Evolutionary conservation across 2,113 vertebrate genomes (phyloP), one percentile per base, ranked within the genome.

Genomic region (Martes martes): DNA sequence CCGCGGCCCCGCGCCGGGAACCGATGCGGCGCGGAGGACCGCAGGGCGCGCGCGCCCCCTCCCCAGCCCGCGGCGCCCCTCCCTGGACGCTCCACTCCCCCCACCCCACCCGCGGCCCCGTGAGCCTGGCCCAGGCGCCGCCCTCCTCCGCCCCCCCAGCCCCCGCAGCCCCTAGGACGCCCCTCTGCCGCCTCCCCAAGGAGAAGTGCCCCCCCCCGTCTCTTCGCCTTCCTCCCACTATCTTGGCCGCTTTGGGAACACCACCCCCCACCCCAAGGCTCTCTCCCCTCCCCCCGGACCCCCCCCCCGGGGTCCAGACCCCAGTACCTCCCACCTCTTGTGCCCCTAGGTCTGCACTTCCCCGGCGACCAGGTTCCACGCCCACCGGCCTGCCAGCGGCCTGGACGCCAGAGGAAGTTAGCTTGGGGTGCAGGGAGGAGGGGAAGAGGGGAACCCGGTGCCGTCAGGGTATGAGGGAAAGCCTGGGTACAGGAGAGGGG

Each of bases 1-100:
- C 98, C 98, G 98, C 97, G 96, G 97, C 98, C 98, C 98, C 98
- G 98, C 98, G 98, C 97, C 98, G 98, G 98, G 97, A 99, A 98
- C 95, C 98, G 97, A 95, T 97, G 97, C 99, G 98, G 97, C 98
- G 97, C 98, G 98, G 93, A 94, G 93, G 57, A 94, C 95, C 81
- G 96, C 97, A 80, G 94, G 98, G 98, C 98, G 98, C 97, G 98
- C 76, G 96, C 95, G 84, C 96, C 91, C 96, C 96, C 95, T 96
- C 89, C 97, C 91, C 96, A 86, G 88, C 92, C 95, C 73, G 89
- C 89, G 63, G 91, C 80, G 94, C 96, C 93, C 96, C 96, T 59
- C 95, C 88, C 91, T 84, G 94, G 63, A 86, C 88, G 81, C 86
- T 73, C 39, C 63, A 52, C 93, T n/a, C 67, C 74, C 89, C 76